Evolutionary conservation across 2,113 vertebrate genomes (phyloP).

Genomic region (Fregetta grallaria): DNA sequence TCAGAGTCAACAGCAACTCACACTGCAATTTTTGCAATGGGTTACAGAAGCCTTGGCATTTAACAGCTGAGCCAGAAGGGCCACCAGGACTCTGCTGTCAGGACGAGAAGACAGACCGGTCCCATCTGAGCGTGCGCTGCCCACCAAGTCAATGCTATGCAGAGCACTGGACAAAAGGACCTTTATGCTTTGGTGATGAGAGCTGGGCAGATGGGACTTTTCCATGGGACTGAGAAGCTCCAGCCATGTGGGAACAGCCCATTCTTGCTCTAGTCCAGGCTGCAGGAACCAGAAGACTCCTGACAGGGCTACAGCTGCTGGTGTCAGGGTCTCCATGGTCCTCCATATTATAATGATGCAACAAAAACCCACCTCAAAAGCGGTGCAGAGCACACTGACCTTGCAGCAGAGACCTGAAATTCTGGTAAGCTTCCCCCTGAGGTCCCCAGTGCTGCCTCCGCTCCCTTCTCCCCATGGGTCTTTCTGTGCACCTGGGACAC

Average conservation of each 20-base stretch:
- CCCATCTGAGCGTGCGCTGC: not conserved
- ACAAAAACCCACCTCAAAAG: not conserved
- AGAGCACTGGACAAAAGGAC: not conserved
- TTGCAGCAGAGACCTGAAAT: not conserved
- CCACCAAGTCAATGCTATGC: not conserved
- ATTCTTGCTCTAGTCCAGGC: not conserved
- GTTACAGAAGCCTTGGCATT: not conserved
- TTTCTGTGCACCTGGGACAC: not conserved
- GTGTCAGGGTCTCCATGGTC: not conserved
- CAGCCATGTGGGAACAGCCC: not conserved
- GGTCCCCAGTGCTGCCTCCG: not conserved
- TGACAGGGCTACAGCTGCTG: not conserved
- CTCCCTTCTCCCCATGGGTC: not conserved
- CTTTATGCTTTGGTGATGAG: not conserved
- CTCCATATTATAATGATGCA: not conserved
- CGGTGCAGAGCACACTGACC: not conserved
- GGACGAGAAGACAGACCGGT: rapidly evolving
- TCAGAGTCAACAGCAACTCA: not conserved
- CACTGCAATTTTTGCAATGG: not conserved
- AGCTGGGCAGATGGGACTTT: not conserved
- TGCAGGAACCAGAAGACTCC: not conserved
- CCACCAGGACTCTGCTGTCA: not conserved
- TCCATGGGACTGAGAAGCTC: not conserved
- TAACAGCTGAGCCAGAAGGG: not conserved
- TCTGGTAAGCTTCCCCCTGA: not conserved